A percentile compares a stretch with the other conserved stretches of the same genome.
Evolutionary conservation across 2,888 invertebrate species (phyloP).

Genomic region (Cremastinae sp.): DNA sequence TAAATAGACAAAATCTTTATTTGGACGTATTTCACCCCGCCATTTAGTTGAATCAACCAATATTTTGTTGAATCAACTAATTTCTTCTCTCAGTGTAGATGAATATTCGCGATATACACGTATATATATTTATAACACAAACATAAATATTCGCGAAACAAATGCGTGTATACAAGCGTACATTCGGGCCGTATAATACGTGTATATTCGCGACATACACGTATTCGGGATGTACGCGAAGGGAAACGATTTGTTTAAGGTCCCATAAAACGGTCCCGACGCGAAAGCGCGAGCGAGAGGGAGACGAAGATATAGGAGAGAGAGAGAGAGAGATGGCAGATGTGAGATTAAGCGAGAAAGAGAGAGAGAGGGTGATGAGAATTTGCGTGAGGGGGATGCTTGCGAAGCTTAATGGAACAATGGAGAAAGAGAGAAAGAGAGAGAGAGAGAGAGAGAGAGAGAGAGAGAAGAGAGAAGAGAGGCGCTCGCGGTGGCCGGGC

Average conservation of each 20-base stretch:
- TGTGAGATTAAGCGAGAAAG: slow-evolving; percentile 5
- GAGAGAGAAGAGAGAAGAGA: slow-evolving; percentile 52
- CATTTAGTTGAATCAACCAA: no score
- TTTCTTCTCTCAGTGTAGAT: no score
- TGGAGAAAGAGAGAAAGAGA: slow-evolving; percentile 53
- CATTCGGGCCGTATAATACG: no score
- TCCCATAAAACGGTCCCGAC: slow-evolving; percentile 65
- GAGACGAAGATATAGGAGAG: slow-evolving; percentile 23
- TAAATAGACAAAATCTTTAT: no score
- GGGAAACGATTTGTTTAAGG: slow-evolving; percentile 70
- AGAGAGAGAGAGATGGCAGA: slow-evolving; percentile 20
- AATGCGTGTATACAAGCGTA: no score
- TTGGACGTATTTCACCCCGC: no score
- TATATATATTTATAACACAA: no score
- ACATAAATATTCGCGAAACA: no score
- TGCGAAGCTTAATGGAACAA: slow-evolving; percentile 67
- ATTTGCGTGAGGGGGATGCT: slow-evolving; percentile 4
- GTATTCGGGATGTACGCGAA: slow-evolving; percentile 43
- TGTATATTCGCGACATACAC: no score
- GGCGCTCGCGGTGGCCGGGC: slow-evolving; percentile 39
- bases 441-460: background rate
- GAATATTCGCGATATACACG: no score
- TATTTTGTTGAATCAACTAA: no score
- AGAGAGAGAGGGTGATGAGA: slow-evolving; percentile 4
- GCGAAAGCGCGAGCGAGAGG: slow-evolving; percentile 30